phyloP scores from a whole-genome alignment of 2,797 vertebrate species.

The Luscinia megarhynchos region DNA sequence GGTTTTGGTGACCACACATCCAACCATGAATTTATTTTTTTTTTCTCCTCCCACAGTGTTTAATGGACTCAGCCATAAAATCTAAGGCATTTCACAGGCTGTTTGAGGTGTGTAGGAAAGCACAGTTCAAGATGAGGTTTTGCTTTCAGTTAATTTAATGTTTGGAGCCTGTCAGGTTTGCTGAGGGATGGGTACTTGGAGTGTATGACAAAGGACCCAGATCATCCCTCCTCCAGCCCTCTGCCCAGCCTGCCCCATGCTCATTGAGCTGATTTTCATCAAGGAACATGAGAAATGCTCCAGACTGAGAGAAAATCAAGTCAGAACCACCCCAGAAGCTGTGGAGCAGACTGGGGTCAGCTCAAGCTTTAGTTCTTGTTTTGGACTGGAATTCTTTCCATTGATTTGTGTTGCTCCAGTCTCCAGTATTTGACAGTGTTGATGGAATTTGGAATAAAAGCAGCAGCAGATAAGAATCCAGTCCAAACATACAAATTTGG shows the following conservation, averaged over 20 bases:
- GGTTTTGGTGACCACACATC: conserved; percentile 15
- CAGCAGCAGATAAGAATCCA: neutral
- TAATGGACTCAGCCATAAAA: conserved; percentile 64
- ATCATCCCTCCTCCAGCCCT: neutral
- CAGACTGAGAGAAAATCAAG: conserved; percentile 3
- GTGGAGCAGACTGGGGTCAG: neutral
- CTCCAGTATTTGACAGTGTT: neutral
- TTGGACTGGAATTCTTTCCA: neutral
- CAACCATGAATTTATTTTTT: neutral
- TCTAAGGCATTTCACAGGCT: conserved; percentile 52
- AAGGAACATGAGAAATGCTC: conserved; percentile 13
- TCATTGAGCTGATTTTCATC: conserved; percentile 54
- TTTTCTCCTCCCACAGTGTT: neutral
- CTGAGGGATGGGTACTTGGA: conserved; percentile 30
- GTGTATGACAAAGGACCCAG: conserved; percentile 10
- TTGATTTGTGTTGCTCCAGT: neutral
- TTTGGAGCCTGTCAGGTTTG: neutral
- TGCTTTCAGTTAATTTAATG: conserved; percentile 65
- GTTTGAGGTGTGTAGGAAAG: conserved; percentile 58
- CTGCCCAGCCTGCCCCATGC: conserved; percentile 14
- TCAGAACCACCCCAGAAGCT: neutral
- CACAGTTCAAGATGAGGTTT: conserved; percentile 45
- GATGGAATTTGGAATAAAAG: conserved; percentile 1
- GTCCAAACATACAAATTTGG: neutral
- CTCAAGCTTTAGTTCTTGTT: neutral